Conservation (phyloP, 2,888 invertebrate species). For the Lypha dubia region DNA sequence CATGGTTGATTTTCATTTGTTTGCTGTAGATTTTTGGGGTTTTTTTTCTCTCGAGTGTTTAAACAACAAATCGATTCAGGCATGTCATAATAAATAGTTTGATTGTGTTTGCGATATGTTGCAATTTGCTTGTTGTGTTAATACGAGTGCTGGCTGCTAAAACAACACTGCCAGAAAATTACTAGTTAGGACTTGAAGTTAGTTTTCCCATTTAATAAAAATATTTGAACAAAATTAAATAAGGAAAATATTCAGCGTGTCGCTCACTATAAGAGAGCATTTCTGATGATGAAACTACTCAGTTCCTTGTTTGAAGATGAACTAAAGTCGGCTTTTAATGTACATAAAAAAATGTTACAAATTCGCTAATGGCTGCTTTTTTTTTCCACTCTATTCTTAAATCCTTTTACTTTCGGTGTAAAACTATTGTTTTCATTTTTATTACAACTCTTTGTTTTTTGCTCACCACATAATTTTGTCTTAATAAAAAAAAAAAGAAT, state of each 20-base stretch:
- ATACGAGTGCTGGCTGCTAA: conserved; percentile 46
- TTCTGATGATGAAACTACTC: no score
- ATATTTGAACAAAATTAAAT: no score
- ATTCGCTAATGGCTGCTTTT: background rate
- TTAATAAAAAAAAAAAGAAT: conserved; percentile 43
- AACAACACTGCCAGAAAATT: conserved; percentile 56
- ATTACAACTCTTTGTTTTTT: conserved; percentile 4
- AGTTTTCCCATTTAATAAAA: no score
- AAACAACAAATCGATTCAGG: conserved; percentile 73
- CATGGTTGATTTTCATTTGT: conserved; percentile 52
- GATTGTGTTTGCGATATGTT: conserved; percentile 73
- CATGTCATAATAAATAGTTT: conserved; percentile 75
- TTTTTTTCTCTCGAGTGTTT: conserved; percentile 66
- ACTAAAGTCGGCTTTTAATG: no score
- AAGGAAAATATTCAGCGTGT: no score
- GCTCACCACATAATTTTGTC: conserved; percentile 38
- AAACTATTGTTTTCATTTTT: background rate
- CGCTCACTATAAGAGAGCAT: no score
- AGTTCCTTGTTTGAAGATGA: no score
- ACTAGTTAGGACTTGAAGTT: background rate
- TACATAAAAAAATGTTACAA: background rate
- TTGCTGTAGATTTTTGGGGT: conserved; percentile 37
- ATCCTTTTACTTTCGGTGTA: conserved; percentile 52
- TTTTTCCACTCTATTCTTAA: background rate
- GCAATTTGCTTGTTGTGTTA: conserved; percentile 69